phyloP scores from a whole-genome alignment of 2,113 vertebrate genomes.

The Centrocercus urophasianus region DNA sequence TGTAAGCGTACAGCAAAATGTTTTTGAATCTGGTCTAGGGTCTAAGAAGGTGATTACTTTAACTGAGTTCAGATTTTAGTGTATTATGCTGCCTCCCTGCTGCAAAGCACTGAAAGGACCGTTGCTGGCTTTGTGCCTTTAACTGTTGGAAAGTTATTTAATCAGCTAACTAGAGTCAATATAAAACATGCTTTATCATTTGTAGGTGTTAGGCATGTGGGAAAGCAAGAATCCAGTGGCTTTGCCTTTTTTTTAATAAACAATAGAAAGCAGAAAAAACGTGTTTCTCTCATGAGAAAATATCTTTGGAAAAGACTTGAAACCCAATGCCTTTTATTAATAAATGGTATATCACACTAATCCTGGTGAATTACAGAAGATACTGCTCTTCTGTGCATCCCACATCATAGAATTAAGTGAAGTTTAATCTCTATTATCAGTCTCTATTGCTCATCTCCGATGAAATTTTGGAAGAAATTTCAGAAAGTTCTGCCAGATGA shows the following conservation, averaged over 20 bases:
- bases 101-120: neutral
- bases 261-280: neutral
- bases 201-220: neutral
- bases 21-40: neutral
- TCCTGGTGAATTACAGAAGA: neutral
- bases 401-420: neutral
- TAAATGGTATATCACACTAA: fast-evolving
- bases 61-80: fast-evolving
- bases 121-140: neutral
- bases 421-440: neutral
- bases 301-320: neutral
- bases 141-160: neutral
- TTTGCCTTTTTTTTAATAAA: neutral
- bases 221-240: fast-evolving
- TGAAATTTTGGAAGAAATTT: neutral
- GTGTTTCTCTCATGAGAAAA: neutral
- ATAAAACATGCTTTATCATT: neutral
- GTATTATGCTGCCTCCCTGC: neutral
- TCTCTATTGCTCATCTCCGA: neutral
- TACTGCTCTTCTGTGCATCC: neutral
- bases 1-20: fast-evolving
- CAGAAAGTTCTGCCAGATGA: fast-evolving
- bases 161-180: neutral
- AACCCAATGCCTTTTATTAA: neutral
- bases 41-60: neutral